Evolutionary conservation across 1,140 invertebrate species (phyloP), one percentile per base, ranked within the genome.

Genomic region (Drosophila navojoa): DNA sequence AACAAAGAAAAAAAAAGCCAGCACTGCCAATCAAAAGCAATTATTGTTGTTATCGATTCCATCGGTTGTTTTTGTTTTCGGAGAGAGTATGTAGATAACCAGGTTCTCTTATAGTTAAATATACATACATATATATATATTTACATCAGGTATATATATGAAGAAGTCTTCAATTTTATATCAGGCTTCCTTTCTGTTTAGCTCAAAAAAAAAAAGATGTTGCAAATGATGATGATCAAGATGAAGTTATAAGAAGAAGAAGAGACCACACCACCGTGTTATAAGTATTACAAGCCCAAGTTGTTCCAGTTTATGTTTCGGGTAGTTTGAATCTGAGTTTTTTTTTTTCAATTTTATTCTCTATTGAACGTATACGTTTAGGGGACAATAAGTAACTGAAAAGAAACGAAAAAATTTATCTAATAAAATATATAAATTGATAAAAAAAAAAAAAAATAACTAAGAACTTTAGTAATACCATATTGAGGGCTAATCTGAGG

Each of bases 351-450:
- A 19, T 40, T n/a, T 72, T 57, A 25, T 29, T 44, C 27, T 50
- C 53, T 53, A 54, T 73, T 55, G 38, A 69, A 57, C 13, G 67
- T 77, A 75, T 75, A 77, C 76, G 76, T 77, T 77, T 66, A 71
- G 76, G 64, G 71, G 76, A 77, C 76, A 77, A 77, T 77, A 77
- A 77, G 60, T 71, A 77, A 74, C 71, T 77, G 19, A 50, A 76
- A 76, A 42, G 29, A 19, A 29, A 22, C 19, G 19, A 22, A 60
- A 50, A 35, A 62, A 35, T 32, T 5, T 3, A 6, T 22, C 19
- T 22, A 29, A 29, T 5, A 47, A 40, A 13, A 19, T 32, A 60
- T 50, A 13, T 25, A 55, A 40, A 25, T 32, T 10, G 44, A 61
- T 13, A 10, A 42, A 54, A 47, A 55, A 71, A 9, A 55, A 29